These are phyloP conservation scores for Trichomalopsis sarcophagae DNA, from an alignment of 1,140 invertebrate species.

Conservation along the genomic window DNA sequence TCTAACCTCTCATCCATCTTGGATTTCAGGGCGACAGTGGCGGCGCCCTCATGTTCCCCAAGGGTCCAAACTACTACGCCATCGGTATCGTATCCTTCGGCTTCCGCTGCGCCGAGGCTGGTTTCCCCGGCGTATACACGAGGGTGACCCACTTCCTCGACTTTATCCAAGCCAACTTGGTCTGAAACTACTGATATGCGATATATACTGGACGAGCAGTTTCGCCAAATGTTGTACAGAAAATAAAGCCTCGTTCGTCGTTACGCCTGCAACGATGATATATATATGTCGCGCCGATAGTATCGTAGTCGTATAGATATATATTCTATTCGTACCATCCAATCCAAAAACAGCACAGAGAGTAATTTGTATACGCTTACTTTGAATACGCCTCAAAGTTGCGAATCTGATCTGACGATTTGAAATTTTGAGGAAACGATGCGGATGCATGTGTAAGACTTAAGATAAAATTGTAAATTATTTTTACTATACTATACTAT, in stretches of 20 bases:
- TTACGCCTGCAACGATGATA: background rate
- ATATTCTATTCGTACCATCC: no score
- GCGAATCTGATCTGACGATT: no score
- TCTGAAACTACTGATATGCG: background rate
- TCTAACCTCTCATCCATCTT: no score
- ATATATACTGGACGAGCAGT: no score
- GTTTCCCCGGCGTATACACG: slow-evolving; percentile 87
- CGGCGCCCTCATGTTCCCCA: slow-evolving; percentile 84
- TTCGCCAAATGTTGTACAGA: background rate
- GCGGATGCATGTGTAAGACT: background rate
- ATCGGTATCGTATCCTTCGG: slow-evolving; percentile 87
- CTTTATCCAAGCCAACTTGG: slow-evolving; percentile 73
- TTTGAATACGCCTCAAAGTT: no score
- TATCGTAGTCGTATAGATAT: no score
- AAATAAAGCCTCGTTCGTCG: background rate
- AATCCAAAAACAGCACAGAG: no score
- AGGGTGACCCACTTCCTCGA: slow-evolving; percentile 80
- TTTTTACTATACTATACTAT: background rate
- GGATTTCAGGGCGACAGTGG: slow-evolving; percentile 85
- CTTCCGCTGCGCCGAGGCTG: slow-evolving; percentile 82
- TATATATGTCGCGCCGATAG: no score
- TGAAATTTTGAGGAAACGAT: no score
- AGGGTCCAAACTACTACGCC: slow-evolving; percentile 72
- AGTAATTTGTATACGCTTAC: no score
- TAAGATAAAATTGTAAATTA: background rate